These are phyloP conservation scores for Dendrophyllia cribrosa DNA, from an alignment of 64 coral and sea anemone genomes.

Conservation along the genomic window DNA sequence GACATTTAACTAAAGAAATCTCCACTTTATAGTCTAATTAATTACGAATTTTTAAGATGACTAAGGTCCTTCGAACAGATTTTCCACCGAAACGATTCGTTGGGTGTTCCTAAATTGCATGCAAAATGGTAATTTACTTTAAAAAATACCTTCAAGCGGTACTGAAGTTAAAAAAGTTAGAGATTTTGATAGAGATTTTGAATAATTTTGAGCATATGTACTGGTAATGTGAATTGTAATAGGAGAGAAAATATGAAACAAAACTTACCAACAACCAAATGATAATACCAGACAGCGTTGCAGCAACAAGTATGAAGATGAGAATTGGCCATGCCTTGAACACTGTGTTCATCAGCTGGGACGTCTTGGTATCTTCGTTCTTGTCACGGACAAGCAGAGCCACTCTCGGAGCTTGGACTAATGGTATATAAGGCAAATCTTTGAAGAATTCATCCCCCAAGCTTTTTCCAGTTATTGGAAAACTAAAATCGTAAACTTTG, in stretches of 20 bases:
- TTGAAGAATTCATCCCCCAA: constrained; percentile 80
- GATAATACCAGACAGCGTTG: constrained; percentile 93
- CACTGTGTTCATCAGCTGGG: constrained; percentile 83
- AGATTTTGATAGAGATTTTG: too few relatives aligned
- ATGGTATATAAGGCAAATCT: constrained; percentile 81
- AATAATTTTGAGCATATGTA: too few relatives aligned
- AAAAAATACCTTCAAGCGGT: too few relatives aligned
- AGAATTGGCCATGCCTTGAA: constrained; percentile 95
- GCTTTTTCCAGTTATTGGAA: constrained; percentile 88
- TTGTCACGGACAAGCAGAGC: constrained; percentile 85
- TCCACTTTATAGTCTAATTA: too few relatives aligned
- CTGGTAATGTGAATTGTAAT: too few relatives aligned
- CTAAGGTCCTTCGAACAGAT: too few relatives aligned
- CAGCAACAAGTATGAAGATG: constrained; percentile 93
- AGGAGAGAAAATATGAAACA: neutral
- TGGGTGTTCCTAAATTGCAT: too few relatives aligned
- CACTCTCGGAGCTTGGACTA: constrained; percentile 85
- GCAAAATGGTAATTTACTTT: too few relatives aligned
- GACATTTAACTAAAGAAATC: too few relatives aligned
- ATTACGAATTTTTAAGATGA: too few relatives aligned
- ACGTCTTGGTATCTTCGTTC: constrained; percentile 62
- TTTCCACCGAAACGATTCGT: too few relatives aligned
- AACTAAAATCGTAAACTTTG: constrained; percentile 80
- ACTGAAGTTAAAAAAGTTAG: too few relatives aligned
- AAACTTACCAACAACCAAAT: constrained; percentile 93